Evolutionary conservation across 2,113 vertebrate genomes (phyloP), one percentile per base, ranked within the genome.

Genomic region (Nannospalax galili): DNA sequence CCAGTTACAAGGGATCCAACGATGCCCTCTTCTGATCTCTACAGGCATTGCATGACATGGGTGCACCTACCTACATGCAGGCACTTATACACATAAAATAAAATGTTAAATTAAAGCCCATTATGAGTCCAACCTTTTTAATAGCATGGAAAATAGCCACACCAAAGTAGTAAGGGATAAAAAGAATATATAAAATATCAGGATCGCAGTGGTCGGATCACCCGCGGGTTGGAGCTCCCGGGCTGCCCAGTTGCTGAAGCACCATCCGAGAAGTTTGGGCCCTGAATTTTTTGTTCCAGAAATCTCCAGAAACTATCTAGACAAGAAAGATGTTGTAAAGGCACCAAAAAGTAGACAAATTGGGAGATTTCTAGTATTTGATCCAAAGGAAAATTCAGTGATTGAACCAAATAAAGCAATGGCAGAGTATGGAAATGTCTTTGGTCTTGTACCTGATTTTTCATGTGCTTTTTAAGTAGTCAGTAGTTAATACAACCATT

Each of bases 381-480:
- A 88, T 40, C 37, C 87, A 92, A 97, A 97, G 79, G 72, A 97
- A 95, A 94, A 97, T 97, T 58, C 84, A 82, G 80, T 93, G 96
- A 74, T 88, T 96, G 97, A 96, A 91, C 87, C 90, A 78, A 56
- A 93, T 96, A 96, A 97, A 97, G 80, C 94, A 94, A 58, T 92
- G 73, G 89, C 92, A 95, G 0, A 60, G 93, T 98, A 98, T 97
- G 97, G 96, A 67, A 87, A 95, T 74, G 32, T 91, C 82, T 97
- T 95, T 88, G 35, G 40, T 93, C 97, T 88, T 97, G 85, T 90
- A 96, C 84, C 84, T 97, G 90, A 95, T 97, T 85, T 96, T 89
- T 97, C 97, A 92, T 81, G 94, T 96, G 93, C 73, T 80, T 97
- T 97, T 97, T 62, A 98, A 98, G 93, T 97, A 98, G 97, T 98